Evolutionary conservation across 2,797 vertebrate genomes (phyloP).

Genomic region (Paedocypris micromegethes): DNA sequence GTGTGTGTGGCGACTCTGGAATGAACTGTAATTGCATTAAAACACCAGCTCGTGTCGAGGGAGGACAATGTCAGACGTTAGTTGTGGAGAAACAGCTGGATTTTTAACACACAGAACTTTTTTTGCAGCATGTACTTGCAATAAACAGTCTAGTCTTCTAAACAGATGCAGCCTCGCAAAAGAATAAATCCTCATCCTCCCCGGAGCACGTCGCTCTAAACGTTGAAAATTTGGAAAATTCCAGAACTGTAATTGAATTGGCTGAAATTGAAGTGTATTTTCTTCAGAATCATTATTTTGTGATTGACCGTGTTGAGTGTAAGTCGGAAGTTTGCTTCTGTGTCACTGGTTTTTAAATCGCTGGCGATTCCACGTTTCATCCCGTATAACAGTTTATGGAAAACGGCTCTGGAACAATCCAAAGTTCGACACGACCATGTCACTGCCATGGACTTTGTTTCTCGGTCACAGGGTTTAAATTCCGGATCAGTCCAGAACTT

Average conservation of each 20-base stretch:
- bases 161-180: conserved; percentile 63
- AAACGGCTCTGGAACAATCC: conserved; percentile 22
- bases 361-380: not conserved
- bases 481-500: too few relatives aligned
- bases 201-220: too few relatives aligned
- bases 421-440: conserved; percentile 17
- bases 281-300: too few relatives aligned
- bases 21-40: conserved; percentile 76
- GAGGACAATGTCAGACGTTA: conserved; percentile 77
- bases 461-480: not conserved
- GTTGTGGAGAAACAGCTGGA: conserved; percentile 64
- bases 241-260: too few relatives aligned
- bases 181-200: too few relatives aligned
- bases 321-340: too few relatives aligned
- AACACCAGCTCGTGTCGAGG: conserved; percentile 57
- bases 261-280: too few relatives aligned
- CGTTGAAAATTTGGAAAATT: too few relatives aligned
- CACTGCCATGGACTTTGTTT: conserved; percentile 21
- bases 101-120: conserved; percentile 74
- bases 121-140: conserved; percentile 87
- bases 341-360: too few relatives aligned
- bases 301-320: too few relatives aligned
- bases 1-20: conserved; percentile 73
- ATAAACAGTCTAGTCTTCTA: conserved; percentile 55
- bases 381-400: conserved; percentile 22